phyloP scores from a whole-genome alignment of 1,140 invertebrate genomes.

The Drosophila serrata region DNA sequence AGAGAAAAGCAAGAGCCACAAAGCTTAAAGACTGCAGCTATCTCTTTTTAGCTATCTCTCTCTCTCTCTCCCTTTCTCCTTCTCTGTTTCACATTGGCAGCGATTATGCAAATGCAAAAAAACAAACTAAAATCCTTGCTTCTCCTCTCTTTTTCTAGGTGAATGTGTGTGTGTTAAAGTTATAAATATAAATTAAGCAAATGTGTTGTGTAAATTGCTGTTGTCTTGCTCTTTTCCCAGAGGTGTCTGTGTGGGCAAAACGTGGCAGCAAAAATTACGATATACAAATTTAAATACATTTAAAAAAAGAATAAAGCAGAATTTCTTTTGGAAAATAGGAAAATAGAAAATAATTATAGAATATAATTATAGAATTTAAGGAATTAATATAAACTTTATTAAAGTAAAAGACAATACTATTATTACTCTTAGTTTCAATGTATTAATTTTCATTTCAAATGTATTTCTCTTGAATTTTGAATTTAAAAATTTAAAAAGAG shows the following conservation, averaged over 20 bases:
- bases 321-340: too few species aligned
- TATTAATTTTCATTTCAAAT: not conserved
- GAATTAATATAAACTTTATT: not conserved
- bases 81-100: not conserved
- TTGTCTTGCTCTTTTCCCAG: conserved; percentile 43
- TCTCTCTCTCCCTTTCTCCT: not conserved
- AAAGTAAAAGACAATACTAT: not conserved
- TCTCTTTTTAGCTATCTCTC: not conserved
- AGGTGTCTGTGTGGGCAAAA: conserved; percentile 39
- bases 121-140: conserved; percentile 16
- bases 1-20: conserved; percentile 8
- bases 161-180: conserved; percentile 57
- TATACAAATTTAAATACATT: conserved; percentile 55
- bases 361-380: not conserved
- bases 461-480: not conserved
- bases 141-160: not conserved
- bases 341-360: too few species aligned
- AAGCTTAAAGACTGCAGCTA: conserved; percentile 2
- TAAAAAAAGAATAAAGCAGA: not conserved
- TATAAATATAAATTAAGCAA: conserved; percentile 84
- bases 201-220: conserved; percentile 81
- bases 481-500: not conserved
- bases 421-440: not conserved
- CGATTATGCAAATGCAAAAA: conserved; percentile 77
- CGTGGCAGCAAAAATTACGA: conserved; percentile 74